Conservation (phyloP, 2,888 invertebrate genomes). For the Harmothoe impar region DNA sequence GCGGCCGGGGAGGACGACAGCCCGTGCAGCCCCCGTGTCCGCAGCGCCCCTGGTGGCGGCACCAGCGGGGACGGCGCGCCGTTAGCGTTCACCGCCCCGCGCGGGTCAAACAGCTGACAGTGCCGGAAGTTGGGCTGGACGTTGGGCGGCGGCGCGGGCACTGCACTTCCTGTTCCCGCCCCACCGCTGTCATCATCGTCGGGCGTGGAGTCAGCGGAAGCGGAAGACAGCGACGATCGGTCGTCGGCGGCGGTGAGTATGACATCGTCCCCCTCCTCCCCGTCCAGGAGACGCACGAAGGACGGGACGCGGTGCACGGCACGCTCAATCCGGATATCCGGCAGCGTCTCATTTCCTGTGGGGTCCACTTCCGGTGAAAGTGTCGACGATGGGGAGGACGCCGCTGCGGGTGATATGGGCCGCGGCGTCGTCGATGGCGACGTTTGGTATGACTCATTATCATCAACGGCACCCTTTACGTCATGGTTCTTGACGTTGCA, state of each 20-base stretch:
- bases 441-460: background rate
- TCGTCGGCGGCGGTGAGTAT: background rate
- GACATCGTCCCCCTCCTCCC: background rate
- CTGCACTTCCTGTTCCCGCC: background rate
- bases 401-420: too few species aligned
- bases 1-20: background rate
- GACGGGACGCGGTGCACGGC: conserved; percentile 27
- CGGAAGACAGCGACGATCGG: background rate
- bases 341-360: background rate
- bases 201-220: background rate
- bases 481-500: background rate
- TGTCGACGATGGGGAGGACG: background rate
- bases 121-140: background rate
- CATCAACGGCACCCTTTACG: background rate
- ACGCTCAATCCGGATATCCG: conserved; percentile 14
- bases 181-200: background rate
- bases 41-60: background rate
- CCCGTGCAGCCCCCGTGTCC: background rate
- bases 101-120: background rate
- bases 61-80: background rate
- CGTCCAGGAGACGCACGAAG: conserved; percentile 41
- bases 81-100: background rate
- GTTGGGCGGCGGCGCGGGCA: conserved; percentile 37
- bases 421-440: background rate
- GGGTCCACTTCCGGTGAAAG: background rate